Evolutionary conservation across 2,797 vertebrate species (phyloP), one percentile per base, ranked within the genome.

Genomic region (Eulemur albifrons): DNA sequence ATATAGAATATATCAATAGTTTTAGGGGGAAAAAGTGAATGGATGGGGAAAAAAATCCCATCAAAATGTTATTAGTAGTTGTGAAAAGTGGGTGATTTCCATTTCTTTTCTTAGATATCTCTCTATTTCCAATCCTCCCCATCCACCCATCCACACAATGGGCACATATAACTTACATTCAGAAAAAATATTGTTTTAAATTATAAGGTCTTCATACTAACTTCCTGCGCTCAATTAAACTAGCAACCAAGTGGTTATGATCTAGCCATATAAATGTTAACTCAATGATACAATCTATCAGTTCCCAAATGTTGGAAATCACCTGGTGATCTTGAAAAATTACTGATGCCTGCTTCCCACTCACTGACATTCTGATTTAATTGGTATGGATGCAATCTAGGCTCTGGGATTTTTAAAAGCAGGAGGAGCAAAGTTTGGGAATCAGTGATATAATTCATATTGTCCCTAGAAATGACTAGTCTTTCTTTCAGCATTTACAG

Each of bases 111-210:
- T 67, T 54, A 9, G 30, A n/a, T 1, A 35, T 75, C 40, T 69
- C 48, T 73, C 0, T 65, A 91, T 35, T 91, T 75, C 45, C 25
- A 79, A 59, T 18, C 21, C 14, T 40, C 2, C 14, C 54, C 52
- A 5, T 13, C 30, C 20, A 79, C 21, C 21, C 15, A 86, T 20
- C 45, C 21, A 18, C 17, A 35, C n/a, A 70, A 15, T 1, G 0
- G 59, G 11, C 43, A 91, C 14, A 38, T 80, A 32, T 32, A 54
- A 93, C 38, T 52, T 89, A 65, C 2, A 82, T 32, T 92, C 12
- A 82, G 54, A 67, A 94, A 79, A 91, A 85, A 52, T 63, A 75
- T 11, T n/a, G 6, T 90, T 93, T 93, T 88, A 93, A 90, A 43
- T 82, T 14, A 75, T 54, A 81, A 82, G 32, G 20, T 40, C 27